Evolutionary conservation across 2,888 invertebrate species (phyloP).

Genomic region (Lepidochitona cinerea): DNA sequence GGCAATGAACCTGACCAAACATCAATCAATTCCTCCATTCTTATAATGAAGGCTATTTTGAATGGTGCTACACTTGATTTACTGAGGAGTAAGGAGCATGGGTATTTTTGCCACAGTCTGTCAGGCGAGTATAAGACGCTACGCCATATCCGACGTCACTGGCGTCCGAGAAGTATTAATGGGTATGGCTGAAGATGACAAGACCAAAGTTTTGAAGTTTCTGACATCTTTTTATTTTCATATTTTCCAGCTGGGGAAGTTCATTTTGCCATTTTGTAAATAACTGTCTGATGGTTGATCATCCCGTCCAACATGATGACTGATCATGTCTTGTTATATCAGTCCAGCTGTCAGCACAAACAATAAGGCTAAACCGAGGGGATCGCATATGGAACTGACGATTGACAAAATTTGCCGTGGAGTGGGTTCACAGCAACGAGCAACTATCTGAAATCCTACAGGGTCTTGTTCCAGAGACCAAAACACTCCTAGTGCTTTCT

Average conservation of each 20-base stretch:
- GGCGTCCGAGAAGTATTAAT: slow-evolving; percentile 31
- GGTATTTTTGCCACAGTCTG: slow-evolving; percentile 8
- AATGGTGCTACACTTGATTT: slow-evolving; percentile 27
- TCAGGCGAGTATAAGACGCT: slow-evolving; percentile 23
- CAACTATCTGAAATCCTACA: too few species aligned
- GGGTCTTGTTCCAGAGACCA: too few species aligned
- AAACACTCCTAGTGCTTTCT: too few species aligned
- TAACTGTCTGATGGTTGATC: neutral
- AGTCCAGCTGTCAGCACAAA: too few species aligned
- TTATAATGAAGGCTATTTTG: slow-evolving; percentile 20
- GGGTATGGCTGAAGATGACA: slow-evolving; percentile 14
- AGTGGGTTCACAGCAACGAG: too few species aligned
- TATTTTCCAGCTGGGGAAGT: slow-evolving; percentile 11
- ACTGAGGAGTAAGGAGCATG: slow-evolving; percentile 30
- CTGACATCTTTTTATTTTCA: slow-evolving; percentile 28
- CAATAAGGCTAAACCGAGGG: too few species aligned
- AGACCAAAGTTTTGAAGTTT: slow-evolving; percentile 23
- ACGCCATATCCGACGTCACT: slow-evolving; percentile 28
- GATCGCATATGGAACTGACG: too few species aligned
- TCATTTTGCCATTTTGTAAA: slow-evolving; percentile 8
- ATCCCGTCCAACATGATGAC: neutral
- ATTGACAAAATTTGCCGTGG: too few species aligned
- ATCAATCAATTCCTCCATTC: too few species aligned
- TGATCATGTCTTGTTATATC: neutral
- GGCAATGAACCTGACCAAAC: too few species aligned